Conservation (phyloP, 2,113 vertebrate species). For the Myiozetetes cayanensis region DNA sequence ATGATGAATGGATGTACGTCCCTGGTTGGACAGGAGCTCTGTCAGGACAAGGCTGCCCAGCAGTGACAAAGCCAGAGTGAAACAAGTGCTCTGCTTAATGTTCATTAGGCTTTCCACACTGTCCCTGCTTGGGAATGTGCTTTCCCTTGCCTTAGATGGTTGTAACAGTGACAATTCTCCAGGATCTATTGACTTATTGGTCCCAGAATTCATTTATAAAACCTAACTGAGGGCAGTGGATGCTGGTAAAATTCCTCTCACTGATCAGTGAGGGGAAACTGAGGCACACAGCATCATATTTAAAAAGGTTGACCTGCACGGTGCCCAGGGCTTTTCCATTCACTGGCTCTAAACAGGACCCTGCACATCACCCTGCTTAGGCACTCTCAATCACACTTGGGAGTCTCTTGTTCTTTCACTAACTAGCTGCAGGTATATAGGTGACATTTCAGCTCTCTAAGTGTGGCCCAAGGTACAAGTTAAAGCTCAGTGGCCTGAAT, state of each 20-base stretch:
- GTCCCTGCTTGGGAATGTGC: conserved; percentile 16
- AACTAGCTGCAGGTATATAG: not conserved
- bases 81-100: conserved; percentile 28
- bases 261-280: not conserved
- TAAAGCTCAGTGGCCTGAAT: not conserved
- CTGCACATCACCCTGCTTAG: not conserved
- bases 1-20: conserved; percentile 56
- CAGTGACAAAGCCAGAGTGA: conserved; percentile 23
- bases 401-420: not conserved
- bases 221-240: not conserved
- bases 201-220: not conserved
- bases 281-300: not conserved
- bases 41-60: conserved; percentile 49
- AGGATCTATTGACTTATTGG: not conserved
- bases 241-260: not conserved
- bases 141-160: not conserved
- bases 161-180: not conserved
- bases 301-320: not conserved
- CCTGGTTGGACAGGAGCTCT: conserved; percentile 47
- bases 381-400: not conserved
- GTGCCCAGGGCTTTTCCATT: not conserved
- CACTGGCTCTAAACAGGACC: not conserved
- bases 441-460: not conserved
- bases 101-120: conserved; percentile 40
- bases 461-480: not conserved